A percentile compares a stretch with the other conserved stretches of the same genome.
Conservation (phyloP, 2,113 vertebrate species). For the Muscicapa adusta region DNA sequence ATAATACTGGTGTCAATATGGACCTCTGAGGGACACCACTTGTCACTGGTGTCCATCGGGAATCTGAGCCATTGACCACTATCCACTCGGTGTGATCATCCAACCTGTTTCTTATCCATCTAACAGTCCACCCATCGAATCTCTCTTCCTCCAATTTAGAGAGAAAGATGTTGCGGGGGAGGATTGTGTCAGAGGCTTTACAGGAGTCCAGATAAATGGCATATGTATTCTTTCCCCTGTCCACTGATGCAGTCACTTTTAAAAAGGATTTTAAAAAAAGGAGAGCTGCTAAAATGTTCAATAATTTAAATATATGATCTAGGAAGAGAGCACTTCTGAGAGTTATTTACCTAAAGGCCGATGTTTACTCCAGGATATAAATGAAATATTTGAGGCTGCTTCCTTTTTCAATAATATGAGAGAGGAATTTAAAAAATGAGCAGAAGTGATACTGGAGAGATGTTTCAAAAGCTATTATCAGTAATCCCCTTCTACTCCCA, state of each 20-base stretch:
- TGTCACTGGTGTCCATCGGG: rapidly evolving
- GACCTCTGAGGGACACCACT: not conserved
- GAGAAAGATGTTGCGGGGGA: not conserved
- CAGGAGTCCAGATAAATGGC: not conserved
- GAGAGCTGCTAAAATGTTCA: not conserved
- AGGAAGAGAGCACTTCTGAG: not conserved
- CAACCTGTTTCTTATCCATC: not conserved
- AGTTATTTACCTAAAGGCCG: not conserved
- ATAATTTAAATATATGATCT: not conserved
- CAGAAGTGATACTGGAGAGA: not conserved
- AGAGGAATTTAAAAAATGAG: not conserved
- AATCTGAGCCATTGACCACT: not conserved
- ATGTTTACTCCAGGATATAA: not conserved
- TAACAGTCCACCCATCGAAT: rapidly evolving
- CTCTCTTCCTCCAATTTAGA: not conserved
- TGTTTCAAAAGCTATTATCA: not conserved
- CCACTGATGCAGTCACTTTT: not conserved
- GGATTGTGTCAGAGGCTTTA: not conserved
- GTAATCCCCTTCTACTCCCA: not conserved
- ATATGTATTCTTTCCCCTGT: not conserved
- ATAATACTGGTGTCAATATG: not conserved
- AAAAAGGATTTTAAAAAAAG: not conserved
- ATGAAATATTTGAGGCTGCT: not conserved
- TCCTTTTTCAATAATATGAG: not conserved
- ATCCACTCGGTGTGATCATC: not conserved